Percentiles rank a stretch among this genome's conserved stretches.
Evolutionary conservation across 2,888 invertebrate species (phyloP).

Genomic region (Tenthredo livida): DNA sequence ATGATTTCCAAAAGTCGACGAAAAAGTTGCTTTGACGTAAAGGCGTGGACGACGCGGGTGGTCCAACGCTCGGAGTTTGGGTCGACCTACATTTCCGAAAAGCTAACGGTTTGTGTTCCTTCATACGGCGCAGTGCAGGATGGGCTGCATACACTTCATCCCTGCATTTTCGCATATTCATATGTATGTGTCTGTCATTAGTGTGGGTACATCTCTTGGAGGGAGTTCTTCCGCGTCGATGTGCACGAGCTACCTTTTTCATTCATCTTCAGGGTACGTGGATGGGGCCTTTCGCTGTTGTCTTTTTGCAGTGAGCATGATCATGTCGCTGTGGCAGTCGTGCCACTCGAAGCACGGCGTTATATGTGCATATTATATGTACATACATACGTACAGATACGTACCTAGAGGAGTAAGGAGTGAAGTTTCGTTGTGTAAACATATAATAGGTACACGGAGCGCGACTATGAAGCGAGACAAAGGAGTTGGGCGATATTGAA

Average conservation of each 20-base stretch:
- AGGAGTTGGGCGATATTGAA: conserved; percentile 12
- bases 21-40: not conserved
- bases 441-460: conserved; percentile 1
- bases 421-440: conserved; percentile 25
- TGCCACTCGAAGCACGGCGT: not conserved
- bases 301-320: not conserved
- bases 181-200: not conserved
- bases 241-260: conserved; percentile 2
- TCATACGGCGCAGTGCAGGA: not conserved
- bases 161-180: not conserved
- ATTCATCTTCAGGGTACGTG: not conserved
- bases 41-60: not conserved
- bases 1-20: not conserved
- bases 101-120: not conserved
- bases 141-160: not conserved
- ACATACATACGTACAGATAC: not conserved
- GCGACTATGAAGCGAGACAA: conserved; percentile 19
- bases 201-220: not conserved
- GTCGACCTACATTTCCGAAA: conserved; percentile 9
- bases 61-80: not conserved
- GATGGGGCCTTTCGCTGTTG: not conserved
- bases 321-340: not conserved
- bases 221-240: not conserved
- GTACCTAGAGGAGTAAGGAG: not conserved
- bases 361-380: not conserved